Conservation (phyloP, 2,113 vertebrate genomes). For the Odocoileus virginianus region DNA sequence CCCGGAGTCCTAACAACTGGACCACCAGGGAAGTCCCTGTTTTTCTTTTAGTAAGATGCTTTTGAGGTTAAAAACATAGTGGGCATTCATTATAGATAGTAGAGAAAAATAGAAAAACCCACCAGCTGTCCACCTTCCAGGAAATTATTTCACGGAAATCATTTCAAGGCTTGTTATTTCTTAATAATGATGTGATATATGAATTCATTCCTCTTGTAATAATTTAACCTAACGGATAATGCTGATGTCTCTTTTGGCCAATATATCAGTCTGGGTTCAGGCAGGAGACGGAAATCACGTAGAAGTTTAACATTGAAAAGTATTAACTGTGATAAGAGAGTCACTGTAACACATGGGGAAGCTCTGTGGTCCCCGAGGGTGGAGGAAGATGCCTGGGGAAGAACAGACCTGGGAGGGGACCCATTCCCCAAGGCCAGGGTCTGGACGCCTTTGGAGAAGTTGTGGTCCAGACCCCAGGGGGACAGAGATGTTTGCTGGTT, state of each 20-base stretch:
- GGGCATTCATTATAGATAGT: neutral
- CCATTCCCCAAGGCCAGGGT: neutral
- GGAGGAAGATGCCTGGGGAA: neutral
- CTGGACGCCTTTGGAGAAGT: neutral
- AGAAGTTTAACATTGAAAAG: neutral
- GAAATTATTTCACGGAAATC: accelerated
- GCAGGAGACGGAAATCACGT: neutral
- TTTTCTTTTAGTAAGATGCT: neutral
- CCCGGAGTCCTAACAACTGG: neutral
- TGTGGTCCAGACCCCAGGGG: neutral
- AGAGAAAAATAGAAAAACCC: neutral
- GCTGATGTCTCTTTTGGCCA: neutral
- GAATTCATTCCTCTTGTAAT: too few species aligned
- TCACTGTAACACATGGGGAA: neutral
- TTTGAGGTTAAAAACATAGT: neutral
- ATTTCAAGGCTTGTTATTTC: neutral
- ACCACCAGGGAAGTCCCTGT: neutral
- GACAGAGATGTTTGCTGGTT: neutral
- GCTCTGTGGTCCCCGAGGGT: neutral
- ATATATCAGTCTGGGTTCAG: neutral
- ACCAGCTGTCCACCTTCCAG: neutral
- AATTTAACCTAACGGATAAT: neutral
- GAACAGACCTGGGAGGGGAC: neutral
- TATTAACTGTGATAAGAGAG: neutral
- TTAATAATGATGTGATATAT: neutral